Evolutionary conservation across 2,797 vertebrate species (phyloP), one percentile per base, ranked within the genome.

Genomic region (Gambusia yucatana): DNA sequence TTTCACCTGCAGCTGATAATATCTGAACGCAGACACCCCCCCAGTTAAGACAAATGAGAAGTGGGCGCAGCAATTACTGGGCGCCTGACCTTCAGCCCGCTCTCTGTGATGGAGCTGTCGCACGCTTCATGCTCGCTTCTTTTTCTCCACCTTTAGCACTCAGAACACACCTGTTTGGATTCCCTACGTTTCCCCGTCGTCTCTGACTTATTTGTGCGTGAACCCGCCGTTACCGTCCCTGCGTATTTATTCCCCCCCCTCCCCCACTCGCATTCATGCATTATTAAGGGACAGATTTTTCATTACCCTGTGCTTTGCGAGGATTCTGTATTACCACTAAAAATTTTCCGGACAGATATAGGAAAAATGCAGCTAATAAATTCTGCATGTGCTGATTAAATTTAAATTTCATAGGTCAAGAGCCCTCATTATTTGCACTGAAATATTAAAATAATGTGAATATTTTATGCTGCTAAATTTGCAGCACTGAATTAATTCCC

Each of bases 371-470:
- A 77, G 89, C 84, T 90, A 75, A 94, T 94, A 87, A 94, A 95
- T 94, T 91, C 89, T 94, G 89, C 93, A 94, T 93, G 86, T 80
- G 79, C 87, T 91, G 91, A 94, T 94, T 95, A 91, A 90, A 93
- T 95, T 93, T 93, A 90, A 94, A 94, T 95, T 75, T 90, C 84
- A 91, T 91, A 88, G 93, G 94, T 95, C 94, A 95, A 92, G 87
- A 87, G 88, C 86, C 81, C 91, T 95, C 92, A 94, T 95, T 95
- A 95, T 93, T 93, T 91, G 89, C 83, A 52, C 85, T 95, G 79
- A 94, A 94, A 95, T 95, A 95, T 95, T 95, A 90, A 95, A 92
- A 92, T 87, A 86, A 65, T 76, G 70, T 94, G 92, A 93, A 96
- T 95, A 94, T 93, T 94, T 94, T 14, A 95, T 92, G 83, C 36